Percentiles rank a stretch among this genome's conserved stretches.
phyloP scores from a whole-genome alignment of 2,888 invertebrate species.

The Boloria euphrosyne region DNA sequence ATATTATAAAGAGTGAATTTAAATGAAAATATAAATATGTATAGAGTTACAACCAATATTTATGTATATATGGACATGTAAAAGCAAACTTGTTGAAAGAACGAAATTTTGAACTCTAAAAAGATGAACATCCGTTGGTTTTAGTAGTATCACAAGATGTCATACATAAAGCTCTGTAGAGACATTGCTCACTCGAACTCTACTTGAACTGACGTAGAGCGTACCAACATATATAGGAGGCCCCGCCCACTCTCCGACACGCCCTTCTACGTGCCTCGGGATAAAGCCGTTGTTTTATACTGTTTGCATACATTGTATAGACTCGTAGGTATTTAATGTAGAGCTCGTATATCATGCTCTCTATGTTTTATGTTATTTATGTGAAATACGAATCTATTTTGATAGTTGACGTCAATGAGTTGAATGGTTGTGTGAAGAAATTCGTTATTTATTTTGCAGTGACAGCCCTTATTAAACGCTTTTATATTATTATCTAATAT shows the following conservation, averaged over 20 bases:
- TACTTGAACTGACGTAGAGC: conserved; percentile 22
- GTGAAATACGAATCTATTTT: conserved; percentile 13
- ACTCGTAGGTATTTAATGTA: conserved; percentile 12
- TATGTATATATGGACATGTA: no score
- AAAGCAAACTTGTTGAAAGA: no score
- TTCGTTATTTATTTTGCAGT: not conserved
- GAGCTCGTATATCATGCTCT: conserved; percentile 13
- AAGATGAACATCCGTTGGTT: no score
- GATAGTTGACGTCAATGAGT: conserved; percentile 17
- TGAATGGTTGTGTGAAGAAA: not conserved
- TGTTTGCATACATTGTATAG: conserved; percentile 46
- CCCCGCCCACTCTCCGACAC: conserved; percentile 45
- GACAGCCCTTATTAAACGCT: not conserved
- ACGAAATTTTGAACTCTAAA: no score
- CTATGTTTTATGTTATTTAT: conserved; percentile 16
- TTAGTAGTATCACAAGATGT: no score
- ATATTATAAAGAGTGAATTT: no score
- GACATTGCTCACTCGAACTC: not conserved
- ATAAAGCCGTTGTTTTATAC: conserved; percentile 45
- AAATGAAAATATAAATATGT: no score
- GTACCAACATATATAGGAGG: conserved; percentile 19
- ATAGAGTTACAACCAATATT: no score
- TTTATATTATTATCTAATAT: not conserved
- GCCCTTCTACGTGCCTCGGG: conserved; percentile 43
- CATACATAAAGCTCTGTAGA: no score